phyloP scores from a whole-genome alignment of 2,113 vertebrate genomes.

The Leptocoma aspasia region DNA sequence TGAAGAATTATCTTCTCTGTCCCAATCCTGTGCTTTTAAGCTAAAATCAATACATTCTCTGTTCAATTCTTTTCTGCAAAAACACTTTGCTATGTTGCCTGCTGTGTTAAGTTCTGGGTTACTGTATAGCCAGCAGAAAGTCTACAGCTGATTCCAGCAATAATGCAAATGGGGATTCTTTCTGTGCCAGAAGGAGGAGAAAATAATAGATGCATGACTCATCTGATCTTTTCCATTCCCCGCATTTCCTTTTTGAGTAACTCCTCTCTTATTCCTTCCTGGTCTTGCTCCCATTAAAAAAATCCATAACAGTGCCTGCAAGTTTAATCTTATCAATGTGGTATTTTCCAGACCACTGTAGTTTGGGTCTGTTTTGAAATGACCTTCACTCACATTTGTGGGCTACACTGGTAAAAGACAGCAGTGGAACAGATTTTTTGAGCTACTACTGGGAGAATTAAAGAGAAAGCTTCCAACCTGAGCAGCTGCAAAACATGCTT shows the following conservation, averaged over 20 bases:
- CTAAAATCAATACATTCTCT: background rate
- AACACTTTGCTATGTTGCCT: background rate
- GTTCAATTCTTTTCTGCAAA: background rate
- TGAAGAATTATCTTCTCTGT: background rate
- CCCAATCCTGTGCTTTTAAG: background rate
- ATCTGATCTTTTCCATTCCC: background rate
- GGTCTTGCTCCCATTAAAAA: background rate
- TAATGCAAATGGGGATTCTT: background rate
- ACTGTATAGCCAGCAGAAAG: background rate
- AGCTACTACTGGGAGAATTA: background rate
- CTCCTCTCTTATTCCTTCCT: background rate
- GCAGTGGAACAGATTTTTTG: background rate
- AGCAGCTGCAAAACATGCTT: background rate
- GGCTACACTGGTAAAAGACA: background rate
- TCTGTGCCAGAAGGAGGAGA: constrained; percentile 12
- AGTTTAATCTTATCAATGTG: background rate
- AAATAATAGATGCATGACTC: constrained; percentile 28
- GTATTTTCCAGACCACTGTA: background rate
- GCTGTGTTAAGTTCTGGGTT: background rate
- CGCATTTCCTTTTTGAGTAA: constrained; percentile 39
- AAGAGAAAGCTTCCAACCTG: background rate
- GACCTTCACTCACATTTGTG: background rate
- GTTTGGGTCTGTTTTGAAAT: background rate
- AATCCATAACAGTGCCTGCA: background rate
- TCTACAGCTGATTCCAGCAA: background rate